A percentile compares a stretch with the other conserved stretches of the same genome.
Conservation (phyloP, 2,888 invertebrate genomes). For the Dione vanillae region DNA sequence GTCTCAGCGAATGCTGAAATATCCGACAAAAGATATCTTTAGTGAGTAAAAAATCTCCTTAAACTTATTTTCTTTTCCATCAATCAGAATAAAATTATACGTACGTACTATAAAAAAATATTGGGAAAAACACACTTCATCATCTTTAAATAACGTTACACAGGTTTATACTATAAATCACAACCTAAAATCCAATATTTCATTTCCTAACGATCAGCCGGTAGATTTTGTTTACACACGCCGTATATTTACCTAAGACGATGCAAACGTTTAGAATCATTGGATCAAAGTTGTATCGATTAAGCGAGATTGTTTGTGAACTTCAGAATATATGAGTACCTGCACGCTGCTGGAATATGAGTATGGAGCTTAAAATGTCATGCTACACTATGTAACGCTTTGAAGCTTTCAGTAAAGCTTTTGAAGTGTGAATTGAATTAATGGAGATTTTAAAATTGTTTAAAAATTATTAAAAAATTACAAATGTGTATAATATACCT, state of each 20-base stretch:
- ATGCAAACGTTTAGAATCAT: slow-evolving; percentile 22
- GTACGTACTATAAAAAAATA: too few relatives aligned
- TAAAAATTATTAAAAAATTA: neutral
- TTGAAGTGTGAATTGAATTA: slow-evolving; percentile 15
- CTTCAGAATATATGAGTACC: slow-evolving; percentile 11
- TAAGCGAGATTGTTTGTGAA: slow-evolving; percentile 30
- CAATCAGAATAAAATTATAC: too few relatives aligned
- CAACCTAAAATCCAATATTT: neutral
- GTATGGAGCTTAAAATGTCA: slow-evolving; percentile 10
- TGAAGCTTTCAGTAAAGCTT: slow-evolving; percentile 10
- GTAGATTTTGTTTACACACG: slow-evolving; percentile 6
- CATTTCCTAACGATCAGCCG: slow-evolving; percentile 6
- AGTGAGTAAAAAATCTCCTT: too few relatives aligned
- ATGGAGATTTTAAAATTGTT: neutral
- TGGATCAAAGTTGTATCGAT: slow-evolving; percentile 38
- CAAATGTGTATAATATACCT: too few relatives aligned
- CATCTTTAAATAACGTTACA: too few relatives aligned
- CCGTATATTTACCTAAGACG: slow-evolving; percentile 26
- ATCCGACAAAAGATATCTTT: too few relatives aligned
- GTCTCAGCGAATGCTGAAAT: too few relatives aligned
- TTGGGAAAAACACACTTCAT: too few relatives aligned
- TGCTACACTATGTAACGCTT: neutral
- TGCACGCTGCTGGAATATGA: slow-evolving; percentile 12
- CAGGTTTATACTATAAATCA: neutral
- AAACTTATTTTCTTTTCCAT: too few relatives aligned